phyloP scores from a whole-genome alignment of 2,888 invertebrate genomes.

The Lysandra coridon region DNA sequence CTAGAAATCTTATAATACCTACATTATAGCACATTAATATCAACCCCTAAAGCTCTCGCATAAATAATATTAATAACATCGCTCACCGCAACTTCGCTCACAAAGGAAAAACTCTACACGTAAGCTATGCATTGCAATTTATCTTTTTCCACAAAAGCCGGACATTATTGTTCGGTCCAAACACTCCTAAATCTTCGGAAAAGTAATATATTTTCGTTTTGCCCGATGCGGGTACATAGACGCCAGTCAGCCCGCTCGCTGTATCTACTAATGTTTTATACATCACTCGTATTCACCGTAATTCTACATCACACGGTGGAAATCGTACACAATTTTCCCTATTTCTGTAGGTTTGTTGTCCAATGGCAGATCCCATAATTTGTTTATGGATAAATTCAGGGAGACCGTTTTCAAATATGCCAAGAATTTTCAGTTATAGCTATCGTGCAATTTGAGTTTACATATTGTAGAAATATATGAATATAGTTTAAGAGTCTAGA shows the following conservation, averaged over 20 bases:
- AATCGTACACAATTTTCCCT: conserved; percentile 46
- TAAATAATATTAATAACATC: conserved; percentile 76
- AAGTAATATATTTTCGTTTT: conserved; percentile 82
- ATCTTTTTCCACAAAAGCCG: conserved; percentile 82
- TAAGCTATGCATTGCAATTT: conserved; percentile 80
- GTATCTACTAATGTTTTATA: conserved; percentile 77
- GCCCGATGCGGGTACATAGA: conserved; percentile 75
- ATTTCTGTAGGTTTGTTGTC: background rate
- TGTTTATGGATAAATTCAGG: background rate
- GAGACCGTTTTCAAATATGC: too few species aligned
- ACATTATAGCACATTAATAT: background rate
- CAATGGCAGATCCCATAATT: background rate
- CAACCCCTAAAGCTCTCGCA: conserved; percentile 41
- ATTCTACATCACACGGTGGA: conserved; percentile 54
- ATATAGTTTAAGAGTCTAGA: too few species aligned
- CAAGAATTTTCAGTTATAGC: too few species aligned
- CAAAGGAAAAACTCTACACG: conserved; percentile 77
- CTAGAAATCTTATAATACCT: background rate
- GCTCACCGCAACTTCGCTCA: conserved; percentile 59
- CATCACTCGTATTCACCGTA: conserved; percentile 57
- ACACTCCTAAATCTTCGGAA: conserved; percentile 81
- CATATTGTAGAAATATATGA: too few species aligned
- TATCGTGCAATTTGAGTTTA: too few species aligned
- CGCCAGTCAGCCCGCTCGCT: conserved; percentile 66
- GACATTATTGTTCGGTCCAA: conserved; percentile 82